Percentiles rank a stretch among this genome's conserved stretches.
These are phyloP conservation scores for Gymnocephalus cernua DNA, from an alignment of 2,113 vertebrate genomes.

Conservation along the genomic window DNA sequence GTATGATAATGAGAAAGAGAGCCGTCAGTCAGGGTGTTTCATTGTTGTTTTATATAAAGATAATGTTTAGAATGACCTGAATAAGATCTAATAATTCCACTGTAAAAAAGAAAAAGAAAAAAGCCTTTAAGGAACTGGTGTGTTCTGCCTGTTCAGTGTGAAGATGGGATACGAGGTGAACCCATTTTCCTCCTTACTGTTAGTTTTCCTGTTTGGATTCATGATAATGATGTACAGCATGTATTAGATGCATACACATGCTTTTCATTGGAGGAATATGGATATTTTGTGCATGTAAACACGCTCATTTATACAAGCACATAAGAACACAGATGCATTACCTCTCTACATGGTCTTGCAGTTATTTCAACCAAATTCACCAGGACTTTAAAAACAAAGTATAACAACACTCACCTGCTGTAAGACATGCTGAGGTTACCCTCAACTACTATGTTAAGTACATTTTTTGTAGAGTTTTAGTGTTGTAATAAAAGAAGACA, in stretches of 20 bases:
- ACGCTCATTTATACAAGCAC: constrained; percentile 44
- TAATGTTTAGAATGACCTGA: constrained; percentile 30
- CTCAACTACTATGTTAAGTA: constrained; percentile 64
- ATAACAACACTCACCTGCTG: constrained; percentile 48
- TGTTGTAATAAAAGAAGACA: constrained; percentile 60
- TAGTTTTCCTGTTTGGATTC: constrained; percentile 13
- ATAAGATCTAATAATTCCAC: constrained; percentile 33
- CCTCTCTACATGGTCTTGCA: constrained; percentile 11
- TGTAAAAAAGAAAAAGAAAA: constrained; percentile 15
- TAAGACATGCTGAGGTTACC: constrained; percentile 49
- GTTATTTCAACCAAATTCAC: constrained; percentile 65
- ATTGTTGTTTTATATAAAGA: constrained; percentile 10
- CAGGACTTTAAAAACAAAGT: constrained; percentile 41
- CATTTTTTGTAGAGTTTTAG: constrained; percentile 81
- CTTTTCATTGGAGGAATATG: constrained; percentile 15
- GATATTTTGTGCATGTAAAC: constrained; percentile 37
- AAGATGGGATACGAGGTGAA: neutral
- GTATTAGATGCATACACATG: constrained; percentile 18
- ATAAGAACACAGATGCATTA: constrained; percentile 35
- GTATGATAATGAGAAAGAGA: constrained; percentile 34
- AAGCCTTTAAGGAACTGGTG: constrained; percentile 13
- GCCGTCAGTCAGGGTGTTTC: constrained; percentile 50
- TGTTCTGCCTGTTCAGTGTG: neutral
- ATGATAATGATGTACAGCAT: constrained; percentile 7
- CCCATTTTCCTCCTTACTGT: neutral